Conservation (phyloP, 2,888 invertebrate genomes). For the Tiliacea citrago region DNA sequence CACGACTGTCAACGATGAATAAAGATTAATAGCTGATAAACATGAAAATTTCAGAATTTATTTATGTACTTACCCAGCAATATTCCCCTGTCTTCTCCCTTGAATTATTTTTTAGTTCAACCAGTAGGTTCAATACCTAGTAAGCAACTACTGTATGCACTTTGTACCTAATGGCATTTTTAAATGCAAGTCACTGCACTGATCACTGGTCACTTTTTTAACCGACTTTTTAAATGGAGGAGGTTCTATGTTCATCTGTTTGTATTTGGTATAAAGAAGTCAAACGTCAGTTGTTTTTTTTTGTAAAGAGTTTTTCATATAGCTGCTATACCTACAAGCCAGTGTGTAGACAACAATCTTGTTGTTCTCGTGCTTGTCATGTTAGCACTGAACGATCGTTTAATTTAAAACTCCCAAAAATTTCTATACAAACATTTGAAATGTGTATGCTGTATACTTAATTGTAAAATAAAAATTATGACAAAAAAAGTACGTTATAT, state of each 20-base stretch:
- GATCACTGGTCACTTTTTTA: neutral
- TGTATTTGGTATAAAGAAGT: neutral
- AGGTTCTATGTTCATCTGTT: neutral
- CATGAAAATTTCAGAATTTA: neutral
- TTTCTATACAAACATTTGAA: too few relatives aligned
- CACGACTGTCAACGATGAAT: conserved; percentile 15
- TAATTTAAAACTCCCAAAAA: too few relatives aligned
- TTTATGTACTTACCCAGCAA: neutral
- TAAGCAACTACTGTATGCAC: neutral
- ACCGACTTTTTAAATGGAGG: neutral
- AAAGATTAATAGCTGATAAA: neutral
- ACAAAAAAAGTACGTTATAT: too few relatives aligned
- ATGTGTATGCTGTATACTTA: too few relatives aligned
- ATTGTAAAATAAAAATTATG: too few relatives aligned
- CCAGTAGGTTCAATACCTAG: neutral
- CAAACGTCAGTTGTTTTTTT: too few relatives aligned
- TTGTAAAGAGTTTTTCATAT: too few relatives aligned
- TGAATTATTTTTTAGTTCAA: neutral
- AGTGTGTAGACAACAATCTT: too few relatives aligned
- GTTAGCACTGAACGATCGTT: too few relatives aligned
- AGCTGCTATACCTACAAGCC: too few relatives aligned
- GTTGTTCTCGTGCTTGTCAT: too few relatives aligned
- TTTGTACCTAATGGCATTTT: neutral
- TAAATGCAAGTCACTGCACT: too few relatives aligned
- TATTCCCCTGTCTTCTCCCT: neutral